Conservation (phyloP, 2,113 vertebrate species). For the Bubalus kerabau region DNA sequence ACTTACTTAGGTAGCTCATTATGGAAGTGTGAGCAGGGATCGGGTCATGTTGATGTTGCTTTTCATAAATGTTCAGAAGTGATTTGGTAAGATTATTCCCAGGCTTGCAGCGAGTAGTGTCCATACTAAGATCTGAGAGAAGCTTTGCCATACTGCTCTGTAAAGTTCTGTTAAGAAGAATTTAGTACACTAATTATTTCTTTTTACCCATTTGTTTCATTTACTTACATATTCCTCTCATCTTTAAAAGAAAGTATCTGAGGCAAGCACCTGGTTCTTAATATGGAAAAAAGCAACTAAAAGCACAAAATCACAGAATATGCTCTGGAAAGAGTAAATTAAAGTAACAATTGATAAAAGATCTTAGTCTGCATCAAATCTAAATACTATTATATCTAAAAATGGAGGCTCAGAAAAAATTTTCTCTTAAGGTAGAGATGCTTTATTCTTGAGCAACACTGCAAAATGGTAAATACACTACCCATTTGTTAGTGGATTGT, state of each 20-base stretch:
- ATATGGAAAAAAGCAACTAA: not conserved
- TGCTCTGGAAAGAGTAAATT: not conserved
- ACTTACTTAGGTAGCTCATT: constrained; percentile 82
- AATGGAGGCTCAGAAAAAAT: not conserved
- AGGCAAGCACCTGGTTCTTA: not conserved
- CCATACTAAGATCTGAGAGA: constrained; percentile 79
- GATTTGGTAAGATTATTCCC: constrained; percentile 80
- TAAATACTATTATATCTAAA: constrained; percentile 5
- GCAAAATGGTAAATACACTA: not conserved
- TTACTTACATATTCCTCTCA: not conserved
- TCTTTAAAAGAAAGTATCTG: not conserved
- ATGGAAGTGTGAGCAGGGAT: constrained; percentile 77
- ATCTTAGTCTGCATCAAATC: not conserved
- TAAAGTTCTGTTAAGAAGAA: constrained; percentile 80
- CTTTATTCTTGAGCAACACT: constrained; percentile 3
- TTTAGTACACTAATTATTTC: constrained; percentile 42
- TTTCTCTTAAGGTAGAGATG: not conserved
- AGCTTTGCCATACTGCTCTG: constrained; percentile 83
- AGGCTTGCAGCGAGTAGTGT: constrained; percentile 67
- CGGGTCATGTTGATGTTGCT: constrained; percentile 73
- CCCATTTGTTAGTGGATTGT: not conserved
- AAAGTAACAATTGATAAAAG: constrained; percentile 17
- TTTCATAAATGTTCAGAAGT: constrained; percentile 81
- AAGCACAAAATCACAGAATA: constrained; percentile 1
- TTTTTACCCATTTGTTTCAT: constrained; percentile 16